A percentile compares a stretch with the other conserved stretches of the same genome.
Evolutionary conservation across 2,888 invertebrate genomes (phyloP).

Genomic region (Rosalia funebris): DNA sequence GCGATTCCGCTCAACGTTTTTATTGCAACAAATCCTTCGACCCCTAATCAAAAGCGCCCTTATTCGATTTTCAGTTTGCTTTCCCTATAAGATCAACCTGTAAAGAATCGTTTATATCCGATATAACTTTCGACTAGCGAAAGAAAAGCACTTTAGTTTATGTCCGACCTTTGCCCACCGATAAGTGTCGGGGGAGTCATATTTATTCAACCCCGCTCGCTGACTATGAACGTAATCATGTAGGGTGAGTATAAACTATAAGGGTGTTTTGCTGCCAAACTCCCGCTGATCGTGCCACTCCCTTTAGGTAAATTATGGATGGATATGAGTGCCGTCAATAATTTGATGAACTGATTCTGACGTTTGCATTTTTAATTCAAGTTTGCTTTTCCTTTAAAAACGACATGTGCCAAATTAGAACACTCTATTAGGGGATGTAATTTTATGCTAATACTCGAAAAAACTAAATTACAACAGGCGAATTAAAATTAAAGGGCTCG

Average conservation of each 20-base stretch:
- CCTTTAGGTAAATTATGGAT: slow-evolving; percentile 1
- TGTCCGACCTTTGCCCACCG: slow-evolving; percentile 30
- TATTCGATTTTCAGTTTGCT: slow-evolving; percentile 23
- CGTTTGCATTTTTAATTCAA: slow-evolving; percentile 6
- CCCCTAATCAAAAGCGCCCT: slow-evolving; percentile 21
- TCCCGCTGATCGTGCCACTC: slow-evolving; percentile 1
- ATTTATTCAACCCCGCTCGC: slow-evolving; percentile 25
- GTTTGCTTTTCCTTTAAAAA: background rate
- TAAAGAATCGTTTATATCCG: slow-evolving; percentile 28
- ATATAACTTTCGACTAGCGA: slow-evolving; percentile 23
- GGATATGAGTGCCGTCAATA: slow-evolving; percentile 14
- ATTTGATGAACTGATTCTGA: slow-evolving; percentile 5
- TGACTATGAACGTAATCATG: slow-evolving; percentile 18
- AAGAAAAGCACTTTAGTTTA: slow-evolving; percentile 31
- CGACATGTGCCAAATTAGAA: background rate
- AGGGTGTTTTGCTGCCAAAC: slow-evolving; percentile 10
- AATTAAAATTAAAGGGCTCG: too few species aligned
- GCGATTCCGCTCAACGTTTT: slow-evolving; percentile 10
- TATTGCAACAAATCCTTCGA: slow-evolving; percentile 22
- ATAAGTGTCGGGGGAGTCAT: slow-evolving; percentile 34
- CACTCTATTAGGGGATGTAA: too few species aligned
- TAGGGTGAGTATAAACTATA: slow-evolving; percentile 19
- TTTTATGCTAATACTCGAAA: too few species aligned
- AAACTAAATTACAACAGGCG: too few species aligned
- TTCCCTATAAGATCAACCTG: slow-evolving; percentile 18